Evolutionary conservation across 2,888 invertebrate species (phyloP), one percentile per base, ranked within the genome.

Genomic region (Masnerella sp.): DNA sequence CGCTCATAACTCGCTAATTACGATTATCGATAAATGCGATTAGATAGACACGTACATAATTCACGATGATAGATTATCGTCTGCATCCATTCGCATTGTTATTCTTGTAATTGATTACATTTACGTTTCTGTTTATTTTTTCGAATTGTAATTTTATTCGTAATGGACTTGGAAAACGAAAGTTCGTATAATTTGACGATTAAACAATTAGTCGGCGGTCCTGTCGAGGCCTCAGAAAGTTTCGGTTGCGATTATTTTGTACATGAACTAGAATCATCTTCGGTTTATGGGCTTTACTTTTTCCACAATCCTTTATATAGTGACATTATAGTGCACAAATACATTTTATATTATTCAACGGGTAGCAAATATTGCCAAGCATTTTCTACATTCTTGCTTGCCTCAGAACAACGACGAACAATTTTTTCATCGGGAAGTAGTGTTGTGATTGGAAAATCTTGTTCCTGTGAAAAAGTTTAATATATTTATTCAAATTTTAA

Each of bases 311-410:
- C 25, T 5, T 36, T 51, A 56, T 59, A 65, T 45, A 74, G 12
- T 40, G 62, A 42, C 15, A 67, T 18, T 49, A 59, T 9, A 30
- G 34, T 54, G 47, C 38, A 40, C 34, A 61, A 7, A 62, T 51
- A 71, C 32, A 52, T 22, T 25, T 43, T 59, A 40, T 67, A 64
- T 68, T 72, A 72, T 69, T 75, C 81, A 52, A 81, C 61, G 22
- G 87, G 87, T 78, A 87, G 76, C 73, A 87, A 82, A 64, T 85
- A 81, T 78, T 83, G 83, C 87, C 87, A 87, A 59, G 87, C 86
- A 51, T 84, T 80, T 58, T 87, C 84, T 58, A 87, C 78, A 62
- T 82, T 85, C 71, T 84, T 85, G 59, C 82, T 83, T 14, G 84
- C 83, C 18, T 84, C 84, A 30, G 85, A 84, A 54, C 87, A 87